phyloP scores from a whole-genome alignment of 2,797 vertebrate species.

The Diglossa cyanea region DNA sequence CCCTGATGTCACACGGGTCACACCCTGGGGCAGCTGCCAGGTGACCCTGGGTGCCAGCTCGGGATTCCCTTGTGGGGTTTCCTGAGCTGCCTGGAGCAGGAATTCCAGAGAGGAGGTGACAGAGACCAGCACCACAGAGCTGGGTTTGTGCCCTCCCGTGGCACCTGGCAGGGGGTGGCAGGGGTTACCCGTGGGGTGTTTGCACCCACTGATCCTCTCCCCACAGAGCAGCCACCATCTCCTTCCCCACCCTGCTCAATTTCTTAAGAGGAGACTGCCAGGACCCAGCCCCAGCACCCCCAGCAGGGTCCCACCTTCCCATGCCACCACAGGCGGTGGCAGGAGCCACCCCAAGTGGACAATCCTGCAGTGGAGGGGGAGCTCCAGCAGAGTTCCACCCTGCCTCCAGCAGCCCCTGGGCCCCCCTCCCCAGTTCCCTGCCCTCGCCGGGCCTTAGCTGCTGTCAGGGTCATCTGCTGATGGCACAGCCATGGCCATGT shows the following conservation, averaged over 20 bases:
- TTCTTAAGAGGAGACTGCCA: rapidly evolving
- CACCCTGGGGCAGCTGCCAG: neutral
- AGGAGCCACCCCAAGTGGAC: rapidly evolving
- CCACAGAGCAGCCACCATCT: neutral
- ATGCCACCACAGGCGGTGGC: rapidly evolving
- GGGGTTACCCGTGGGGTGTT: rapidly evolving
- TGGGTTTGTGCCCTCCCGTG: neutral
- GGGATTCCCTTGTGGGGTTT: neutral
- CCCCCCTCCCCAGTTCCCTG: neutral
- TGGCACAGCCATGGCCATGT: no score
- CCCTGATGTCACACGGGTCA: rapidly evolving
- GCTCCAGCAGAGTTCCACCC: neutral
- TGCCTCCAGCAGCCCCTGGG: rapidly evolving
- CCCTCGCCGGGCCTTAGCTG: rapidly evolving
- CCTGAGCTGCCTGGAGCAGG: neutral
- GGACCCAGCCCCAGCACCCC: rapidly evolving
- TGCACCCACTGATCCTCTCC: rapidly evolving
- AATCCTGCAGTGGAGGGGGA: rapidly evolving
- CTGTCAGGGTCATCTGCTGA: rapidly evolving
- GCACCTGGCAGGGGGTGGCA: neutral
- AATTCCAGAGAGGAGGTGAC: rapidly evolving
- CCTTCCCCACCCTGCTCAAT: neutral
- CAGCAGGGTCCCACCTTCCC: rapidly evolving
- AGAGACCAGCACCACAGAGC: rapidly evolving
- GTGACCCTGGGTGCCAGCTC: neutral